phyloP scores from a whole-genome alignment of 2,797 vertebrate species.

The Benthosema pterotum region DNA sequence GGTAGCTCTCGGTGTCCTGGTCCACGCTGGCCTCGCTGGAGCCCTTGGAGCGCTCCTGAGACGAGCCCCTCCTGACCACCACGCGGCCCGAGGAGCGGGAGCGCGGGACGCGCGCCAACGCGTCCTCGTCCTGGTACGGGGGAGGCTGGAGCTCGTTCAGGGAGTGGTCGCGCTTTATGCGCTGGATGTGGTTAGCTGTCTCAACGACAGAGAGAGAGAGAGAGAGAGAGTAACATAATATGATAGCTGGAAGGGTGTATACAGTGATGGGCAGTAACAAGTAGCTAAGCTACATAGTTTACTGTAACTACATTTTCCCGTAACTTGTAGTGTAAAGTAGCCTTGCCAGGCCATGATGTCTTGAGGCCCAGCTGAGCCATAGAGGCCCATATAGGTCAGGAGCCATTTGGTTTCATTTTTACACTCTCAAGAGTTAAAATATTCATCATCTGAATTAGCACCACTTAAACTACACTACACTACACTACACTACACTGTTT shows the following conservation, averaged over 20 bases:
- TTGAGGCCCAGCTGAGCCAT: too few relatives aligned
- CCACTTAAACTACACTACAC: too few relatives aligned
- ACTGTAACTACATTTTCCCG: too few relatives aligned
- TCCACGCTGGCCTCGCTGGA: constrained; percentile 90
- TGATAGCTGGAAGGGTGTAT: not conserved
- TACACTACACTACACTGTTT: too few relatives aligned
- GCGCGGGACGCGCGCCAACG: constrained; percentile 69
- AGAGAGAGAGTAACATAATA: constrained; percentile 26
- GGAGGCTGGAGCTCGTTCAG: constrained; percentile 90
- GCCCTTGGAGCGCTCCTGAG: constrained; percentile 79
- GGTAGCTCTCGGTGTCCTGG: constrained; percentile 89
- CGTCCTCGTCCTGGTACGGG: constrained; percentile 88
- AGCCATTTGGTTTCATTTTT: too few relatives aligned
- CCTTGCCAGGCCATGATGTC: too few relatives aligned
- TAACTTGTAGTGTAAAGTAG: too few relatives aligned
- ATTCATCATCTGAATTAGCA: too few relatives aligned
- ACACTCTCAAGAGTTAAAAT: too few relatives aligned
- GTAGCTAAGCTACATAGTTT: too few relatives aligned
- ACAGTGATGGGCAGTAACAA: too few relatives aligned
- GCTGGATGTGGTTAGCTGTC: constrained; percentile 89
- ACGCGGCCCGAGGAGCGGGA: constrained; percentile 83
- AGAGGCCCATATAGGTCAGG: too few relatives aligned
- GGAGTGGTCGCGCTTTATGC: constrained; percentile 86
- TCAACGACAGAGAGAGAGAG: constrained; percentile 38
- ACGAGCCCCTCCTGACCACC: constrained; percentile 80